Evolutionary conservation across 2,888 invertebrate species (phyloP), one percentile per base, ranked within the genome.

Genomic region (Omphaloscelis lunosa): DNA sequence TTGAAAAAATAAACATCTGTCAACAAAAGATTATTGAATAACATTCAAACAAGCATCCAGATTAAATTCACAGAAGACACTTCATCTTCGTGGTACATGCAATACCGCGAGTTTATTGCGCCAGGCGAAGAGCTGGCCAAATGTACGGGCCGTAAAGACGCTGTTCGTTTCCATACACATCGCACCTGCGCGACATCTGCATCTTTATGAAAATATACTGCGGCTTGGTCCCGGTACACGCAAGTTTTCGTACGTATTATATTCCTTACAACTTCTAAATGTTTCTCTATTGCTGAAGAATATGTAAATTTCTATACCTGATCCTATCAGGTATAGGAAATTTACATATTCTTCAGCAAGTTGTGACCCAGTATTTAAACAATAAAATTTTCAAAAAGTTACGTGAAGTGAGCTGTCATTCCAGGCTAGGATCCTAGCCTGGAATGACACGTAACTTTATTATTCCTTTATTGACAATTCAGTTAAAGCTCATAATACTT

Each of bases 131-230:
- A 80, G 83, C 84, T 81, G 82, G 80, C 73, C 76, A 85, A 87
- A 90, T 89, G 80, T 85, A 84, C 82, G 86, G 76, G 83, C 69
- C 71, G 75, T 89, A 89, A 88, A 86, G 83, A 78, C 72, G 78
- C 51, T 61, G 65, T 81, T 84, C 77, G 74, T 76, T 87, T 66
- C 62, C 58, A 72, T 65, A 76, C 67, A 78, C 70, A 77, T 68
- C 75, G 85, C 89, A 87, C 87, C 87, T 87, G 86, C 79, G 67
- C 73, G 63, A 41, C 67, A 56, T 77, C 79, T 86, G 78, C 75
- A 77, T 71, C 72, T 84, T 86, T 84, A 84, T 84, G 84, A 88
- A 86, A 86, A 80, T 82, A 75, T 77, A 78, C 68, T 75, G 51
- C 65, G 53, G 65, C 59, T 65, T 12, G 7, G 34, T 45, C 70